These are phyloP conservation scores for Lampris megalopsis DNA, from an alignment of 2,113 vertebrate genomes.

Conservation along the genomic window DNA sequence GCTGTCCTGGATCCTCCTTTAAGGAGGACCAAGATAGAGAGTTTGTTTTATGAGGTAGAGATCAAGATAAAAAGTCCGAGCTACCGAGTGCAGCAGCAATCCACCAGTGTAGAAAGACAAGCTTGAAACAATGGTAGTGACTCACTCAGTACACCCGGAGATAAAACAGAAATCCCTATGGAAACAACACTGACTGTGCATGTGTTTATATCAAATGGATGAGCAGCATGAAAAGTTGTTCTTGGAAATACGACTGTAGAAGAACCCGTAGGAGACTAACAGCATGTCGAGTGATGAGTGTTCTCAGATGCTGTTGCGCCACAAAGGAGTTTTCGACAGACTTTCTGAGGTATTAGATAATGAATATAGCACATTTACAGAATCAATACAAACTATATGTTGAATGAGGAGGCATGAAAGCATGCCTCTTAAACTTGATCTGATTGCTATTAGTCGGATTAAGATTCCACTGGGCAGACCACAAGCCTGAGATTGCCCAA, in stretches of 20 bases:
- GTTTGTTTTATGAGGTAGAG: constrained; percentile 32
- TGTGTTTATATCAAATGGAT: constrained; percentile 33
- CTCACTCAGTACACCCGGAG: constrained; percentile 52
- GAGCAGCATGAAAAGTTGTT: constrained; percentile 34
- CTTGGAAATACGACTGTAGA: constrained; percentile 43
- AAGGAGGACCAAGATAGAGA: constrained; percentile 10
- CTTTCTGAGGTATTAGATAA: not conserved
- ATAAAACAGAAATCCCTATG: constrained; percentile 58
- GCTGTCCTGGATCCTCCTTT: constrained; percentile 12
- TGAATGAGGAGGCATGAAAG: not conserved
- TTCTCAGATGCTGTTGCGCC: constrained; percentile 34
- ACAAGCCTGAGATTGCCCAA: not conserved
- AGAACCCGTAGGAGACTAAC: constrained; percentile 9
- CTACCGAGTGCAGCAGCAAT: constrained; percentile 35
- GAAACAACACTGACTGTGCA: constrained; percentile 54
- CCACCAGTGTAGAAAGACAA: constrained; percentile 42
- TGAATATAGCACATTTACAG: too few relatives aligned
- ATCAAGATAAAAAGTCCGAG: constrained; percentile 33
- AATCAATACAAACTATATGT: not conserved
- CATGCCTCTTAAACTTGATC: not conserved
- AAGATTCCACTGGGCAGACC: not conserved
- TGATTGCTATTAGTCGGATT: not conserved
- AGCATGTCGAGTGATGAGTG: constrained; percentile 45
- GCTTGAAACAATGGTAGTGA: constrained; percentile 50
- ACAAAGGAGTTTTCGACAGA: constrained; percentile 9